Evolutionary conservation across 2,888 invertebrate species (phyloP).

Genomic region (Leptodirus hochenwartii): DNA sequence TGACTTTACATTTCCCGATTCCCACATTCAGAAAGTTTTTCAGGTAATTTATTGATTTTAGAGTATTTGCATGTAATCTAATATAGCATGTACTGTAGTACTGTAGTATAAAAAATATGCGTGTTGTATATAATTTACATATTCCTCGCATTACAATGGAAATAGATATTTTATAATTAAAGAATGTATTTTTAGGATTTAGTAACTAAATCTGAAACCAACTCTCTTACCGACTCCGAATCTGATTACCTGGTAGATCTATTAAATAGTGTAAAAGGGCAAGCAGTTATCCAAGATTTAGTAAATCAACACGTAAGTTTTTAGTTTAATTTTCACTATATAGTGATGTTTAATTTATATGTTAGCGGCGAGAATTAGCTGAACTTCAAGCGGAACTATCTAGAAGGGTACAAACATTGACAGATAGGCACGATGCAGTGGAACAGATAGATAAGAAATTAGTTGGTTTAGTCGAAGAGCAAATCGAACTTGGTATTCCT

Average conservation of each 20-base stretch:
- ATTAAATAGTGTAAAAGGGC: conserved; percentile 44
- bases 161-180: conserved; percentile 9
- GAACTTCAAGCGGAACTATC: conserved; percentile 50
- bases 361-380: conserved; percentile 52
- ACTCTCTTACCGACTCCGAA: conserved; percentile 36
- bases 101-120: too few relatives aligned
- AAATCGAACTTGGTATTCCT: conserved; percentile 31
- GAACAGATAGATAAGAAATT: conserved; percentile 52
- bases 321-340: background rate
- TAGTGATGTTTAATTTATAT: too few relatives aligned
- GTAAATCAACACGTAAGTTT: conserved; percentile 53
- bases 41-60: conserved; percentile 21
- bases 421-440: conserved; percentile 45
- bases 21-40: conserved; percentile 20
- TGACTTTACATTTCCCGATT: conserved; percentile 22
- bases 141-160: conserved; percentile 4
- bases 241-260: conserved; percentile 43
- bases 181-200: conserved; percentile 32
- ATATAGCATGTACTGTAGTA: background rate
- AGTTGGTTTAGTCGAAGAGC: conserved; percentile 43
- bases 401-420: conserved; percentile 39
- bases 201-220: conserved; percentile 32
- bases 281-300: conserved; percentile 47
- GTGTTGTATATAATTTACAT: too few relatives aligned
- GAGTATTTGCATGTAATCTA: conserved; percentile 9